Base-by-base conservation (phyloP, 2,888 invertebrate species). In the Metellina segmentata region DNA sequence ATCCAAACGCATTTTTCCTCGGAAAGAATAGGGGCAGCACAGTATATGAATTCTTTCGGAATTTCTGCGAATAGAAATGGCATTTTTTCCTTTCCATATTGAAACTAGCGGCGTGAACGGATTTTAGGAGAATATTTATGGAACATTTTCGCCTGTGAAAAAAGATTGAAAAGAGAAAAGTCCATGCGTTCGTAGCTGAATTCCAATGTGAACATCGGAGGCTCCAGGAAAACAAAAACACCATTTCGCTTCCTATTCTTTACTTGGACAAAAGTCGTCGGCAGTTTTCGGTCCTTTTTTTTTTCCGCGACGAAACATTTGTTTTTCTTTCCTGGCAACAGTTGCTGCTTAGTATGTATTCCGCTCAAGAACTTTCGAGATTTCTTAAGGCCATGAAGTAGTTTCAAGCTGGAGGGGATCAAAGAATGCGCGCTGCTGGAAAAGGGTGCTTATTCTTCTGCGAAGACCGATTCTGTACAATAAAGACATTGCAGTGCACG, bases 311-410 rank as follows among this genome's bases (percentile, higher is more conserved):
- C 78, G 34, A 72, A 77, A 85, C 71, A 79, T 90, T 77, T 89
- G 74, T 20, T 71, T 89, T 52, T 89, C 48, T 20, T 81, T 85
- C 69, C 16, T 81, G 51, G 85, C 79, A 90, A 85, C 90, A 85
- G 85, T 85, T 79, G 85, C 71, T 78, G 20, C 70, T 85, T 72
- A 61, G 83, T 90, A 81, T 90, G 81, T 90, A 85, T 90, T 85
- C 74, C 19, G 51, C 74, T 20, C 78, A 71, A 74, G 70, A 79
- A 85, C 48, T 85, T 90, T 85, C 53, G n/a, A 78, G 75, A 81
- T 85, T 90, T 82, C 52, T 53, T 48, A 51, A n/a, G 74, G 49
- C 77, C 78, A 78, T 83, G 70, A 82, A 89, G 78, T 77, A 89
- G 72, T 77, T 51, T n/a, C 70, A 79, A 52, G 53, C 85, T 72